These are phyloP conservation scores for Alcis repandata DNA, from an alignment of 2,888 invertebrate species.

Conservation along the genomic window DNA sequence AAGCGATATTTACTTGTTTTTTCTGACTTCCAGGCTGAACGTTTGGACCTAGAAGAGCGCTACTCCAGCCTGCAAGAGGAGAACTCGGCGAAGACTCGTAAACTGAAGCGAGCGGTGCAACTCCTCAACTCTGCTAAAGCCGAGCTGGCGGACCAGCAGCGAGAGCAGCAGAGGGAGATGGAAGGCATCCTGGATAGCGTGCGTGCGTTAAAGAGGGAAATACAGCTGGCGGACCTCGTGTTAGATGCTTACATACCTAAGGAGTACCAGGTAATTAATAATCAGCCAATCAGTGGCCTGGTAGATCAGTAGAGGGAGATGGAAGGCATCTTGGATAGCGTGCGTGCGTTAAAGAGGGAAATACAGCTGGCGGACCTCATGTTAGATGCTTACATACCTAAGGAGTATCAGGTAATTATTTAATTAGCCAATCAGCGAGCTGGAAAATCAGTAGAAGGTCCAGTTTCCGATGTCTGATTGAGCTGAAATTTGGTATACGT, in stretches of 20 bases:
- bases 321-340: conserved; percentile 97
- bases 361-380: conserved; percentile 96
- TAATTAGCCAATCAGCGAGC: no score
- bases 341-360: conserved; percentile 95
- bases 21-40: conserved; percentile 88
- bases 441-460: no score
- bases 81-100: conserved; percentile 94
- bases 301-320: conserved; percentile 95
- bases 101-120: conserved; percentile 10
- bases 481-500: no score
- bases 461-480: no score
- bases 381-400: conserved; percentile 97
- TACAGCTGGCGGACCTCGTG: conserved; percentile 95
- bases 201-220: conserved; percentile 94
- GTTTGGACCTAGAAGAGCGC: conserved; percentile 97
- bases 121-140: conserved; percentile 90
- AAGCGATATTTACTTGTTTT: no score
- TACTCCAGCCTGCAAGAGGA: conserved; percentile 98
- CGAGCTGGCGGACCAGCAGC: conserved; percentile 94
- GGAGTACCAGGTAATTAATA: conserved; percentile 92
- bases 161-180: conserved; percentile 98
- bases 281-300: no score
- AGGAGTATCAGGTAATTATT: conserved; percentile 93
- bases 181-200: conserved; percentile 98
- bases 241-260: conserved; percentile 97